Conservation (phyloP, 2,888 invertebrate genomes). For the Polydrusus cervinus region DNA sequence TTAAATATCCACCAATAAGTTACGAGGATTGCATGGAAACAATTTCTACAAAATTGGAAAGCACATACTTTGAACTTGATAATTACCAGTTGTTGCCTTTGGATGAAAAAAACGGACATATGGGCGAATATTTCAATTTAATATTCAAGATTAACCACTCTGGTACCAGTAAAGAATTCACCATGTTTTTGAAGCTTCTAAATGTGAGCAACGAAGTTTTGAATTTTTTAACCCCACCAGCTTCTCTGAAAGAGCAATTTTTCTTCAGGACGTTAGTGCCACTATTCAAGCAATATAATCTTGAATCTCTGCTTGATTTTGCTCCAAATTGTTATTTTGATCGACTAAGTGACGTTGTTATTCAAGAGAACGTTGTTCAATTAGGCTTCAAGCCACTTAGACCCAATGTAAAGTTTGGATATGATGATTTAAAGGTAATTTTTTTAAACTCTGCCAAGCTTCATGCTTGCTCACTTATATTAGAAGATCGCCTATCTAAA, state of each 20-base stretch:
- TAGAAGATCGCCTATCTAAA: constrained; percentile 57
- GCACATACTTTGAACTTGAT: constrained; percentile 53
- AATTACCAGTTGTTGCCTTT: constrained; percentile 53
- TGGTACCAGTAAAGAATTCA: not conserved
- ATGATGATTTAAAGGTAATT: constrained; percentile 55
- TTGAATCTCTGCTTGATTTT: constrained; percentile 55
- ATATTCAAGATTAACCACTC: constrained; percentile 26
- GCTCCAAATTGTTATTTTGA: constrained; percentile 65
- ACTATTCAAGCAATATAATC: constrained; percentile 62
- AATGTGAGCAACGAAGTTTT: constrained; percentile 19
- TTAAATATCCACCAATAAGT: constrained; percentile 49
- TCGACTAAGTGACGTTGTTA: constrained; percentile 63
- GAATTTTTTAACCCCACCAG: not conserved
- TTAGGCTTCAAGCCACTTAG: constrained; percentile 41
- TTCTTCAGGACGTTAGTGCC: constrained; percentile 70
- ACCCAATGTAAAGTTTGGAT: constrained; percentile 35
- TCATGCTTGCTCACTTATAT: constrained; percentile 65
- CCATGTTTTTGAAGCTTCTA: constrained; percentile 16
- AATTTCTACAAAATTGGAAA: constrained; percentile 55
- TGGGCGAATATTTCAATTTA: constrained; percentile 61
- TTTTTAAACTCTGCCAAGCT: constrained; percentile 61
- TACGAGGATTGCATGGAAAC: constrained; percentile 60
- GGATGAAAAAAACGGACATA: constrained; percentile 60
- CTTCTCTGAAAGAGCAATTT: constrained; percentile 57
- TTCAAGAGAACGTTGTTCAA: constrained; percentile 68